Percentiles rank a stretch among this genome's conserved stretches.
Conservation (phyloP, 2,797 vertebrate genomes). For the Corythornis leucogaster region DNA sequence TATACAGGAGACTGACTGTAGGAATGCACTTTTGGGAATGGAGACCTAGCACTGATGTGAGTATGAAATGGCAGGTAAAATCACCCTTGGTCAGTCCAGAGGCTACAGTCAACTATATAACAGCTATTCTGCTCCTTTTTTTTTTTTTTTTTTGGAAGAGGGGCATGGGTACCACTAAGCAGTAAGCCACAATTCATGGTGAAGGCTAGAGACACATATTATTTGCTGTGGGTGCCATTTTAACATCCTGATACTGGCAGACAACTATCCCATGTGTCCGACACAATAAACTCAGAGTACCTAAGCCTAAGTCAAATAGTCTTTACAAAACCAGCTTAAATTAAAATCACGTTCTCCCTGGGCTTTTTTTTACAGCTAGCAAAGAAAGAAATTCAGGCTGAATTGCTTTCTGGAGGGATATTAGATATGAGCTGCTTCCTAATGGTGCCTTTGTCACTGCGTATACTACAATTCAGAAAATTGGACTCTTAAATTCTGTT, state of each 20-base stretch:
- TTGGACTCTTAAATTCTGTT: not conserved
- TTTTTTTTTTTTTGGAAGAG: not conserved
- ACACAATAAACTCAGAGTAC: not conserved
- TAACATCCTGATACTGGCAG: not conserved
- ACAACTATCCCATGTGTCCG: not conserved
- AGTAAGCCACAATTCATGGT: not conserved
- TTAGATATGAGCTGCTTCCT: not conserved
- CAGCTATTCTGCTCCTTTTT: not conserved
- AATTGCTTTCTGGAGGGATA: not conserved
- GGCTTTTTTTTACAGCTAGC: not conserved
- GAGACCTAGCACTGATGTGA: not conserved
- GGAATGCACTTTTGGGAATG: not conserved
- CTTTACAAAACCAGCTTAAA: not conserved
- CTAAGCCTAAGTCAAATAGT: not conserved
- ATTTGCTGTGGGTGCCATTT: not conserved
- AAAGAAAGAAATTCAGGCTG: not conserved
- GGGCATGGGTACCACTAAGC: not conserved
- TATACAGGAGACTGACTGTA: not conserved
- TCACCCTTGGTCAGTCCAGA: not conserved
- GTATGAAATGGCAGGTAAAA: not conserved
- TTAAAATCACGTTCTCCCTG: not conserved
- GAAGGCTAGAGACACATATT: not conserved
- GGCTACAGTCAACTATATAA: not conserved
- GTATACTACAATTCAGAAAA: not conserved
- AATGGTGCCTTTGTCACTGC: not conserved